A percentile compares a stretch with the other conserved stretches of the same genome.
These are phyloP conservation scores for Propithecus deckenii DNA, from an alignment of 2,797 vertebrate species.

Conservation along the genomic window DNA sequence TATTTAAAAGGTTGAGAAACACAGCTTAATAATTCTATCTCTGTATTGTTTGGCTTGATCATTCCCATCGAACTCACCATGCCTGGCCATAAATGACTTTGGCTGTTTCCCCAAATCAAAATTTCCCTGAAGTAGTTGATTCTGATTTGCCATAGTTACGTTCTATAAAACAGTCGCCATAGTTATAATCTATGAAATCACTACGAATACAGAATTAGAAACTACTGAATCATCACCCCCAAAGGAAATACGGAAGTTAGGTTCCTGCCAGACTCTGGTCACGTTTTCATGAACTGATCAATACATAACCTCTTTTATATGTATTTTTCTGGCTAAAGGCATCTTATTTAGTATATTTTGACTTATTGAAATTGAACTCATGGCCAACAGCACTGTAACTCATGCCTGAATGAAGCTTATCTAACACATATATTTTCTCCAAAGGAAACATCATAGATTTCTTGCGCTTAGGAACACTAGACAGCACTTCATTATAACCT, in stretches of 20 bases:
- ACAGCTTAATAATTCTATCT: not conserved
- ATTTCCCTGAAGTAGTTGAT: not conserved
- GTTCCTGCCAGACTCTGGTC: not conserved
- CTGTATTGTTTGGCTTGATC: not conserved
- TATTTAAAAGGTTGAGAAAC: not conserved
- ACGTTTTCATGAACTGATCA: not conserved
- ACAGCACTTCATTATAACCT: not conserved
- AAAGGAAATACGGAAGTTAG: not conserved
- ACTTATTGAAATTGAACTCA: not conserved
- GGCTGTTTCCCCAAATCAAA: constrained; percentile 20
- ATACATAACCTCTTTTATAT: not conserved
- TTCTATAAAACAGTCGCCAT: not conserved
- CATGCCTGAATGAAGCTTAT: not conserved
- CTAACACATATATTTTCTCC: not conserved
- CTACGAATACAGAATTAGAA: not conserved
- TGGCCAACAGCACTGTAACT: not conserved
- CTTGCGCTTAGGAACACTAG: not conserved
- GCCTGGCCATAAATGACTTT: not conserved
- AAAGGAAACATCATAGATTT: not conserved
- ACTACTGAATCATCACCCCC: not conserved
- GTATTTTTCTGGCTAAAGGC: not conserved
- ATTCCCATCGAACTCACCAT: not conserved
- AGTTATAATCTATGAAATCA: not conserved
- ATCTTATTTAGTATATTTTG: not conserved
- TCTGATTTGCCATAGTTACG: not conserved